Evolutionary conservation across 2,888 invertebrate genomes (phyloP), one percentile per base, ranked within the genome.

Genomic region (Molanna angustata): DNA sequence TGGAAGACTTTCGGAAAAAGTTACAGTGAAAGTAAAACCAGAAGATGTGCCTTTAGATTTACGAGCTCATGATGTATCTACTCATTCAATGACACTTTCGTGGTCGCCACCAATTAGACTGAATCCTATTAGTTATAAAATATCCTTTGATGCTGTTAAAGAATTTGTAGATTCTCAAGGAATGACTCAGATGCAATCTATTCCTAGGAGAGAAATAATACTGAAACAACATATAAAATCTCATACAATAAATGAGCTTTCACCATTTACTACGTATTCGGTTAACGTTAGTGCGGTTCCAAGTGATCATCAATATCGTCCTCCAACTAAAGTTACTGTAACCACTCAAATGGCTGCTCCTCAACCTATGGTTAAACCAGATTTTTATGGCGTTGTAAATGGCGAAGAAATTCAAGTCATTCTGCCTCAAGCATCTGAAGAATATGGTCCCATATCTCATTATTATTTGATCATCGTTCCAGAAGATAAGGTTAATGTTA

Each of bases 321-420:
- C 94, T 4, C 94, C 94, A 0, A 92, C 93, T 0, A 91, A 91
- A 71, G 94, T 94, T 45, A 93, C 90, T 0, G 94, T 94, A 0
- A 95, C 94, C 2, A 94, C 94, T 0, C 94, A 94, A 73, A 94
- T 94, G 94, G 94, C 94, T 33, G 94, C 94, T 1, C 94, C 94
- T 0, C 92, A 94, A 63, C 94, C 94, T 0, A 94, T 94, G 94
- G 94, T 94, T 1, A 90, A 94, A 65, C 94, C 94, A 0, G 94
- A 94, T 69, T 94, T 94, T 67, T 92, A 92, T 65, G 93, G 92
- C 11, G 92, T 93, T 18, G 85, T 89, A 2, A 90, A 89, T 70
- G 87, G 88, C 33, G 90, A 91, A 73, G 86, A 86, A 64, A 90
- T 92, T 64, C 84, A 90, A 61, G 92, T 95, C n/a, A 93, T 94